Percentiles rank a stretch among this genome's conserved stretches.
Conservation (phyloP, 53 echinoderm and acorn worm species). For the Holothuria leucospilota region DNA sequence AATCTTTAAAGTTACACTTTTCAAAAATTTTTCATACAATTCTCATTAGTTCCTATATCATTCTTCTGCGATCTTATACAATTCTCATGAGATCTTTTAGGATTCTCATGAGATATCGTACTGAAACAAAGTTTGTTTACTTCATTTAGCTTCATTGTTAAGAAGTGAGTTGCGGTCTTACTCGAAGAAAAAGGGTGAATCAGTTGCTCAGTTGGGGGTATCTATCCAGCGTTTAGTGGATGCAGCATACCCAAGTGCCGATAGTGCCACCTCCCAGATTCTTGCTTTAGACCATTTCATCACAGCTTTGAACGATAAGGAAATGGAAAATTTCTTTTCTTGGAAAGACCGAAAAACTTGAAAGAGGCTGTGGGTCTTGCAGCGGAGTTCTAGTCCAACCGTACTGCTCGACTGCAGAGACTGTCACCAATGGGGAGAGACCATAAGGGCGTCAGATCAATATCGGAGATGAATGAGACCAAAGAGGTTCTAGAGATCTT, state of each 20-base stretch:
- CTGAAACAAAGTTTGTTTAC: too few species aligned
- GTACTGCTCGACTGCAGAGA: not conserved
- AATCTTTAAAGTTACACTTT: too few species aligned
- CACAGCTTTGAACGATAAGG: constrained; percentile 14
- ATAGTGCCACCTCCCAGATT: not conserved
- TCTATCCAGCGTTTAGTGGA: not conserved
- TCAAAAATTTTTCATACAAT: too few species aligned
- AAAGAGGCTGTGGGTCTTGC: constrained; percentile 15
- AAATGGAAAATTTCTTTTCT: constrained; percentile 23
- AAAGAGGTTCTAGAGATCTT: not conserved
- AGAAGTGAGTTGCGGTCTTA: not conserved
- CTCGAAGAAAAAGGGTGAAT: not conserved
- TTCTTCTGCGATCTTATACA: too few species aligned
- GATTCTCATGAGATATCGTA: too few species aligned
- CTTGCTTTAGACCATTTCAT: not conserved
- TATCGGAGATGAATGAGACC: not conserved
- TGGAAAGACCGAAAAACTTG: constrained; percentile 15
- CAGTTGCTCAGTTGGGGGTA: not conserved
- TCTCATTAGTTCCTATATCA: too few species aligned
- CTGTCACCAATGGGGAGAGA: constrained; percentile 1
- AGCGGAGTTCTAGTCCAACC: constrained; percentile 15
- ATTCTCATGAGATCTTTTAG: too few species aligned
- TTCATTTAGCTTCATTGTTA: not conserved
- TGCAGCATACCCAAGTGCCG: not conserved
- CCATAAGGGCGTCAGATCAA: not conserved